phyloP scores from a whole-genome alignment of 2,888 invertebrate species.

The Hirtodrosophila histrioides region DNA sequence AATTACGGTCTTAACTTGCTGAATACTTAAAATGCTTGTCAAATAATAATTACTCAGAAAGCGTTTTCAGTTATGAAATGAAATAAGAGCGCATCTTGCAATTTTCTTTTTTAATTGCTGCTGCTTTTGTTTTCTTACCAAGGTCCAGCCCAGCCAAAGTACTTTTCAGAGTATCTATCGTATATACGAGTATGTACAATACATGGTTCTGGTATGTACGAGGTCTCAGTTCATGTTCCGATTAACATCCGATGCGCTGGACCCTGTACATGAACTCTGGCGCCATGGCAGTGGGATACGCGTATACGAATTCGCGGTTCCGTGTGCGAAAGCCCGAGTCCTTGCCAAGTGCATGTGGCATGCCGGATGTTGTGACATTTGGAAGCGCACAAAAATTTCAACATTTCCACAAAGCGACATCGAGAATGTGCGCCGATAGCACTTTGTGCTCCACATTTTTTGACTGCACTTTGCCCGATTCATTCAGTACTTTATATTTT shows the following conservation, averaged over 20 bases:
- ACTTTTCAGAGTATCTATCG: not conserved
- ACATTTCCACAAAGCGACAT: conserved; percentile 56
- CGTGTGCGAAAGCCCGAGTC: conserved; percentile 38
- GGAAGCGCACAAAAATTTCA: conserved; percentile 67
- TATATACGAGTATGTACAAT: not conserved
- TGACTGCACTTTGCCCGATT: conserved; percentile 41
- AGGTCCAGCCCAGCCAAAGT: not conserved
- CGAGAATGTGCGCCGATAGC: conserved; percentile 48
- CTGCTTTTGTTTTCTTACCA: conserved; percentile 13
- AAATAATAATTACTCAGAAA: conserved; percentile 73
- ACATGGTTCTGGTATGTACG: conserved; percentile 5
- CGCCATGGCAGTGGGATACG: conserved; percentile 17
- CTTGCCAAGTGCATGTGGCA: conserved; percentile 66
- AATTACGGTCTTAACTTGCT: conserved; percentile 69
- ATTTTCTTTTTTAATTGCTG: conserved; percentile 32
- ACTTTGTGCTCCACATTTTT: conserved; percentile 40
- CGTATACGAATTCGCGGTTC: conserved; percentile 22
- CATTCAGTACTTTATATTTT: conserved; percentile 28
- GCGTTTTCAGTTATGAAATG: conserved; percentile 43
- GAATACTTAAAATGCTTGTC: conserved; percentile 69
- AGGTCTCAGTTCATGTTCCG: conserved; percentile 47
- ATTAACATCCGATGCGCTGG: conserved; percentile 44
- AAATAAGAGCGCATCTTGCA: conserved; percentile 27
- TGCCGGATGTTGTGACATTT: conserved; percentile 71
- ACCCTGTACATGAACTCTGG: conserved; percentile 22